phyloP scores from a whole-genome alignment of 2,113 vertebrate species.

The Ictalurus furcatus region DNA sequence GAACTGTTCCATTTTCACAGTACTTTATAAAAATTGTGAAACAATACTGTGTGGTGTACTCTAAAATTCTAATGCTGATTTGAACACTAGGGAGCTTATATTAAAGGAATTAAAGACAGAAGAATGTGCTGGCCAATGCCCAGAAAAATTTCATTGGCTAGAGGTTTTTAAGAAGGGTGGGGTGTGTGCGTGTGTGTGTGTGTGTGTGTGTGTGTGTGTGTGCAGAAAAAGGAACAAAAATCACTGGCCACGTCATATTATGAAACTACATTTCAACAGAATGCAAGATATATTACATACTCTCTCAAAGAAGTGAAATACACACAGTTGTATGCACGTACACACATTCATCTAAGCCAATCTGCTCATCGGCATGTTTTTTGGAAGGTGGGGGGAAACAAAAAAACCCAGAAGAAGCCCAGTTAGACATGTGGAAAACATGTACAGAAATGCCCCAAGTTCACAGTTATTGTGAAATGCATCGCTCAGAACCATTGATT shows the following conservation, averaged over 20 bases:
- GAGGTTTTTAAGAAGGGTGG: background rate
- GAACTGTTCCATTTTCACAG: conserved; percentile 70
- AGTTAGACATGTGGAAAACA: background rate
- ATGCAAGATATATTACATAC: background rate
- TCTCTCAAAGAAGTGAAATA: background rate
- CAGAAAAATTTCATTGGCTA: background rate
- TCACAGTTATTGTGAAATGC: background rate
- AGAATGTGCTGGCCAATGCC: conserved; percentile 1
- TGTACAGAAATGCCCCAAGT: background rate
- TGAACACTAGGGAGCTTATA: background rate
- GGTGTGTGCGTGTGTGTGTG: background rate
- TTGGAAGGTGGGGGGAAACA: background rate
- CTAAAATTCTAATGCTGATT: background rate
- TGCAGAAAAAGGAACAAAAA: background rate
- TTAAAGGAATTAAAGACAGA: conserved; percentile 8
- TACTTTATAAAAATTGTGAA: background rate
- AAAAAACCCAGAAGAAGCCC: background rate
- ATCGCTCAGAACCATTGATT: background rate
- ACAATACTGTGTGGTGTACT: background rate
- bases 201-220: background rate
- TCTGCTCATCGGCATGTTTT: background rate
- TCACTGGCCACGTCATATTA: background rate
- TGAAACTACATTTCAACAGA: background rate
- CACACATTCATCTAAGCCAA: background rate
- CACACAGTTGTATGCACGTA: background rate